Percentiles rank a stretch among this genome's conserved stretches.
Conservation (phyloP, 2,888 invertebrate species). For the Pollenia angustigena region DNA sequence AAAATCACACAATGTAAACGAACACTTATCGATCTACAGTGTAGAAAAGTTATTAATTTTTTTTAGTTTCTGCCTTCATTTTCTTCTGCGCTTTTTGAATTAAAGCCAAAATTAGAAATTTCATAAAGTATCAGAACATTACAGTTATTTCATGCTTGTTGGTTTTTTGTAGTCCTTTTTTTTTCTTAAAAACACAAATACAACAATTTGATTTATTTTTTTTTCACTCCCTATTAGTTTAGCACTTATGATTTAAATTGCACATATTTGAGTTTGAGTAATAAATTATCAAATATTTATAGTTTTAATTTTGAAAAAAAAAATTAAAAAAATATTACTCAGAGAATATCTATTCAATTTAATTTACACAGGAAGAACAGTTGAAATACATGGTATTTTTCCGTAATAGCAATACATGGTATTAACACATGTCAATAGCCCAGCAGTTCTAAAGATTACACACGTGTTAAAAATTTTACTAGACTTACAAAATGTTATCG, state of each 20-base stretch:
- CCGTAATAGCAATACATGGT: neutral
- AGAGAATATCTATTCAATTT: neutral
- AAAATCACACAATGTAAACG: too few relatives aligned
- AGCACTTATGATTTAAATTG: slow-evolving; percentile 4
- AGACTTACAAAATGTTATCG: neutral
- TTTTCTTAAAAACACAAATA: neutral
- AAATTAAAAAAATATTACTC: neutral
- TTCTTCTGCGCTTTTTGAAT: too few relatives aligned
- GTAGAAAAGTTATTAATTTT: too few relatives aligned
- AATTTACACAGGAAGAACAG: slow-evolving; percentile 12
- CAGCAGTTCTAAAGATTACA: neutral
- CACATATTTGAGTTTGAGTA: neutral
- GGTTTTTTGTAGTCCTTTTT: too few relatives aligned
- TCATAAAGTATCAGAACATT: too few relatives aligned
- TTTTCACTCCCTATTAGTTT: slow-evolving; percentile 11
- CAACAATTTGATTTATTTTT: neutral
- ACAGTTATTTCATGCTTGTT: too few relatives aligned
- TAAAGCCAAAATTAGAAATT: too few relatives aligned
- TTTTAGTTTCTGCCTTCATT: too few relatives aligned
- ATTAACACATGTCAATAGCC: neutral
- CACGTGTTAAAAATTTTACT: neutral
- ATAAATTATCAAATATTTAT: slow-evolving; percentile 33
- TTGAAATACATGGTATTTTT: slow-evolving; percentile 20
- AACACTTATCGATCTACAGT: too few relatives aligned
- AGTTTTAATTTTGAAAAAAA: slow-evolving; percentile 16